phyloP scores from a whole-genome alignment of 2,888 invertebrate genomes.

The Morinoia aosen region DNA sequence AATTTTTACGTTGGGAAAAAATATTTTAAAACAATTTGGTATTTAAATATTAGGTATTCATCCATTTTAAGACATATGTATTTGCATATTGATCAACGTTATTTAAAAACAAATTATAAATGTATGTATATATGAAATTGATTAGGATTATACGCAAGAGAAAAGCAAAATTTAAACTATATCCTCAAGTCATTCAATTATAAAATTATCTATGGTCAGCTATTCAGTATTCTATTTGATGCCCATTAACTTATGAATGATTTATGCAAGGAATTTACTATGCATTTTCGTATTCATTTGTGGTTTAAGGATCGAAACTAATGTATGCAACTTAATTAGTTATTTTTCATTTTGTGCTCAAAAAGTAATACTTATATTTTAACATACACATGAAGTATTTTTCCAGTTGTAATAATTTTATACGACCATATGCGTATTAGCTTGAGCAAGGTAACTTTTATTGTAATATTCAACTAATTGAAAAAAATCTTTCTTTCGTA shows the following conservation, averaged over 20 bases:
- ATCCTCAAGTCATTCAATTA: not conserved
- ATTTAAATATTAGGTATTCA: not conserved
- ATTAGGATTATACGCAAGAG: not conserved
- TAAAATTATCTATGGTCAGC: not conserved
- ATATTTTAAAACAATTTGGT: not conserved
- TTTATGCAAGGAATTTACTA: not conserved
- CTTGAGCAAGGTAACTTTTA: too few species aligned
- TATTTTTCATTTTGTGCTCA: not conserved
- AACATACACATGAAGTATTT: too few species aligned
- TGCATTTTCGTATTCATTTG: not conserved
- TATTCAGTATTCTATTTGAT: not conserved
- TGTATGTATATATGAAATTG: too few species aligned
- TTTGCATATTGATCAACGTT: not conserved
- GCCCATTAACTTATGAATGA: not conserved
- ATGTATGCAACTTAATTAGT: not conserved
- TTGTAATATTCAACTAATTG: too few species aligned
- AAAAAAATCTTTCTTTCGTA: too few species aligned
- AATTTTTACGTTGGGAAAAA: not conserved
- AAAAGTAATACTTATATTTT: too few species aligned
- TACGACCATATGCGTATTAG: too few species aligned
- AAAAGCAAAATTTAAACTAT: not conserved
- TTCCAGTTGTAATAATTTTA: too few species aligned
- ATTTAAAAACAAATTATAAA: too few species aligned
- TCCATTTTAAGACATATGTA: not conserved
- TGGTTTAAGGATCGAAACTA: not conserved